Conservation (phyloP, 2,888 invertebrate species). For the Dendrolimus houi region DNA sequence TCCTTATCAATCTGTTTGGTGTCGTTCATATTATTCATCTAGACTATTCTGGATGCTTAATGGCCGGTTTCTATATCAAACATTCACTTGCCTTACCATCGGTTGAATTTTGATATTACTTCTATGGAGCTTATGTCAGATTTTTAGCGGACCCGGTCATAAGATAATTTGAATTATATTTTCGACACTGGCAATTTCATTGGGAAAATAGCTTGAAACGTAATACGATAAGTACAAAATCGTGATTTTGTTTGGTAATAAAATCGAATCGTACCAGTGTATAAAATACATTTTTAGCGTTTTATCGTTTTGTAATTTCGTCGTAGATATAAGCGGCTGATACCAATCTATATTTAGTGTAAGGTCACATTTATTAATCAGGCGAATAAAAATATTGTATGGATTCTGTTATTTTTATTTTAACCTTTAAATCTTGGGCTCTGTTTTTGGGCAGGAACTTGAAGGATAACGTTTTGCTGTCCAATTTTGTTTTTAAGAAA, state of each 20-base stretch:
- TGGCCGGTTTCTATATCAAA: too few species aligned
- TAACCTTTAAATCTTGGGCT: too few species aligned
- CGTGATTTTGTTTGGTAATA: slow-evolving; percentile 34
- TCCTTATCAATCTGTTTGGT: too few species aligned
- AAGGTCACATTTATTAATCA: slow-evolving; percentile 51
- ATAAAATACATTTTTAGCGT: slow-evolving; percentile 26
- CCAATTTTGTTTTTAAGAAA: too few species aligned
- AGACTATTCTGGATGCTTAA: too few species aligned
- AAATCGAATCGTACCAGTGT: slow-evolving; percentile 47
- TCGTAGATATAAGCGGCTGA: slow-evolving; percentile 46
- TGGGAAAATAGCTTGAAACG: background rate
- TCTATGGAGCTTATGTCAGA: too few species aligned
- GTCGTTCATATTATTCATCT: too few species aligned
- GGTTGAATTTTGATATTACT: too few species aligned
- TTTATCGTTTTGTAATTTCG: slow-evolving; percentile 28
- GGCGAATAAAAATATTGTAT: slow-evolving; percentile 22
- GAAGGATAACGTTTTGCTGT: too few species aligned
- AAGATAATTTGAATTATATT: slow-evolving; percentile 1
- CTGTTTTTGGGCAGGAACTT: too few species aligned
- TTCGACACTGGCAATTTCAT: slow-evolving; percentile 14
- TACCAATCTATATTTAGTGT: slow-evolving; percentile 57
- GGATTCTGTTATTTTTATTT: background rate
- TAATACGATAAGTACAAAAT: slow-evolving; percentile 45
- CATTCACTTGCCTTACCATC: too few species aligned
- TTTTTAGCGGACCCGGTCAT: too few species aligned